These are phyloP conservation scores for Schrankia costaestrigalis DNA, from an alignment of 2,888 invertebrate species.

Conservation along the genomic window DNA sequence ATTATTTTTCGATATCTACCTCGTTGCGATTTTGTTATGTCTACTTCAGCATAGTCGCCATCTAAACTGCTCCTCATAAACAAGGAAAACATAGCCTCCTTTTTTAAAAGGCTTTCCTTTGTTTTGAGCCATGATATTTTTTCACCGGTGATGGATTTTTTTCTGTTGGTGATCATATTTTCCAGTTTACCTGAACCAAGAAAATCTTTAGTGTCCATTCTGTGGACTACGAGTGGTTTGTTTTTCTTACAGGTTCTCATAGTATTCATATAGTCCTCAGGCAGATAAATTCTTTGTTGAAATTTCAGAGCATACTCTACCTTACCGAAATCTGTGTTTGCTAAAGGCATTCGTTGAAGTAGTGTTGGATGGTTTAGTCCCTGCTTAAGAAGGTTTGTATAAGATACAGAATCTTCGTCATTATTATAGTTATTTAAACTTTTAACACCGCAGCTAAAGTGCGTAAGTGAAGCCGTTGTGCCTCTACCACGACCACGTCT, in stretches of 20 bases:
- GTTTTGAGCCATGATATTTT: conserved; percentile 11
- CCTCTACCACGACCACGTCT: no score
- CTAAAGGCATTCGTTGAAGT: no score
- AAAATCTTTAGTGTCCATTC: conserved; percentile 16
- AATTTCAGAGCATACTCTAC: conserved; percentile 16
- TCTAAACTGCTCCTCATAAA: conserved; percentile 3
- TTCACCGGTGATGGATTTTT: conserved; percentile 9
- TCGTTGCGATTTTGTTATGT: conserved; percentile 1
- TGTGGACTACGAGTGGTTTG: conserved; percentile 15
- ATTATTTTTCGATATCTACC: conserved; percentile 1
- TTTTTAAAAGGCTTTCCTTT: conserved; percentile 8
- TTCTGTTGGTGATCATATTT: conserved; percentile 11
- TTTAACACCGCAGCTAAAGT: no score
- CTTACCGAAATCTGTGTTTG: conserved; percentile 15
- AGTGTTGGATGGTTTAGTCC: no score
- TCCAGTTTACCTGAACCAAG: conserved; percentile 10
- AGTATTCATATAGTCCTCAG: conserved; percentile 14
- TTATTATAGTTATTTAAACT: no score
- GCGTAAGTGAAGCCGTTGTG: no score
- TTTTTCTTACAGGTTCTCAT: conserved; percentile 16
- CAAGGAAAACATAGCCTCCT: conserved; percentile 5
- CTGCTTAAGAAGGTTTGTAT: no score
- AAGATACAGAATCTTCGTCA: no score
- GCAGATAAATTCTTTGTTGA: conserved; percentile 15
- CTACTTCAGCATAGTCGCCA: conserved; percentile 3